These are phyloP conservation scores for Pipa parva DNA, from an alignment of 2,113 vertebrate species.

Conservation along the genomic window DNA sequence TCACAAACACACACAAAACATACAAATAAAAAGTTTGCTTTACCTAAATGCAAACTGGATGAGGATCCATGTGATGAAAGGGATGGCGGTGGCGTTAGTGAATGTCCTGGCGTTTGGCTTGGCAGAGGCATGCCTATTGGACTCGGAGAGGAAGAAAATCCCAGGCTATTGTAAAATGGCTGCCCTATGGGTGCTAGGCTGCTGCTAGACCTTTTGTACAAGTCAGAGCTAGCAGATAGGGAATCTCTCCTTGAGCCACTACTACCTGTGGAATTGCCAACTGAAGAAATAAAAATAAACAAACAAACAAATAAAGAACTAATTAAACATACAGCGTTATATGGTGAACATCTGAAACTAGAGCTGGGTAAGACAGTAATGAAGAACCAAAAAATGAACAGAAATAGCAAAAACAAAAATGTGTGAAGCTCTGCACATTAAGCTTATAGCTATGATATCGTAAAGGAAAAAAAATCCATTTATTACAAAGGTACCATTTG, in stretches of 20 bases:
- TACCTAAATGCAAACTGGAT: slow-evolving; percentile 95
- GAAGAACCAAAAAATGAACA: background rate
- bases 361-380: background rate
- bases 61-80: slow-evolving; percentile 96
- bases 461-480: background rate
- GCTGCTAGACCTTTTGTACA: slow-evolving; percentile 94
- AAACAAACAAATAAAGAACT: slow-evolving; percentile 67
- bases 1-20: slow-evolving; percentile 55
- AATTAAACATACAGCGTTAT: slow-evolving; percentile 74
- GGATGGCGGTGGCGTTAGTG: slow-evolving; percentile 94
- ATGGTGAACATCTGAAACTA: slow-evolving; percentile 48
- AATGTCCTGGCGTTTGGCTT: slow-evolving; percentile 92
- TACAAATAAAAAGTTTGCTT: slow-evolving; percentile 70
- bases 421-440: too few relatives aligned
- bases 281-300: slow-evolving; percentile 69
- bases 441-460: too few relatives aligned
- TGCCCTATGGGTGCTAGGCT: slow-evolving; percentile 94
- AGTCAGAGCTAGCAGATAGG: slow-evolving; percentile 88
- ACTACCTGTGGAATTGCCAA: slow-evolving; percentile 92
- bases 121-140: slow-evolving; percentile 90
- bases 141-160: slow-evolving; percentile 96
- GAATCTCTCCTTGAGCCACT: slow-evolving; percentile 93
- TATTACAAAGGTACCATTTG: too few relatives aligned
- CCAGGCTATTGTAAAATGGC: slow-evolving; percentile 96
- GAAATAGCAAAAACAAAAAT: background rate